Base-by-base conservation (phyloP, 2,797 vertebrate genomes). In the Carcharodon carcharias region DNA sequence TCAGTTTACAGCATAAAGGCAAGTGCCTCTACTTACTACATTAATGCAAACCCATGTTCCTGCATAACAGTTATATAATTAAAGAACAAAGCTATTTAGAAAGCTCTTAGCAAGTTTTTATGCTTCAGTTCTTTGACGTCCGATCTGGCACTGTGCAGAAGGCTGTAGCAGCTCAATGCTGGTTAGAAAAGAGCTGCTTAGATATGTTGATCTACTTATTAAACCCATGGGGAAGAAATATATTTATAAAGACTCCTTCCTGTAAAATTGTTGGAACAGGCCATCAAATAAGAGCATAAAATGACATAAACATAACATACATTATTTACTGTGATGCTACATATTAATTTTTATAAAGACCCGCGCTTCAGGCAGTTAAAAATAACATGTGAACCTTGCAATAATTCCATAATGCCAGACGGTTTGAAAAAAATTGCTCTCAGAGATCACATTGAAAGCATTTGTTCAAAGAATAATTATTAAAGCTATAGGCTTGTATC, bases 121-220 rank as follows among this genome's bases (percentile, higher is more conserved):
- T 95, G 92, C 92, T 95, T 95, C 58, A 26, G 16, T 65, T 93
- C 58, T 65, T 93, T 67, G 91, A 93, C 61, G 28, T 92, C 91
- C 40, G n/a, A 65, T 23, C 63, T 67, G 91, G 58, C 58, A 65
- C 16, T 40, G 11, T 40, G 18, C 65, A 69, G n/a, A 69, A 95
- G 63, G 63, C 65, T 95, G 61, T 54, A 50, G 40, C n/a, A 69
- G 92, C 63, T 88, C 50, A 88, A 56, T 88, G 87, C 50, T 95
- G 65, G 65, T 95, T 50, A 65, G 65, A 69, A 50, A 95, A 23
- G 40, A 95, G 21, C 28, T 69, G 23, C 65, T 69, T 26, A 94
- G 92, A 67, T 69, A 67, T 69, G 40, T 28, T 69, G 92, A 69
- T 69, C 67, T 69, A 69, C 18, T 69, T 69, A 69, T 28, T 56